A percentile compares a stretch with the other conserved stretches of the same genome.
phyloP scores from a whole-genome alignment of 1,140 invertebrate species.

The Pachyrhynchus sulphureomaculatus region DNA sequence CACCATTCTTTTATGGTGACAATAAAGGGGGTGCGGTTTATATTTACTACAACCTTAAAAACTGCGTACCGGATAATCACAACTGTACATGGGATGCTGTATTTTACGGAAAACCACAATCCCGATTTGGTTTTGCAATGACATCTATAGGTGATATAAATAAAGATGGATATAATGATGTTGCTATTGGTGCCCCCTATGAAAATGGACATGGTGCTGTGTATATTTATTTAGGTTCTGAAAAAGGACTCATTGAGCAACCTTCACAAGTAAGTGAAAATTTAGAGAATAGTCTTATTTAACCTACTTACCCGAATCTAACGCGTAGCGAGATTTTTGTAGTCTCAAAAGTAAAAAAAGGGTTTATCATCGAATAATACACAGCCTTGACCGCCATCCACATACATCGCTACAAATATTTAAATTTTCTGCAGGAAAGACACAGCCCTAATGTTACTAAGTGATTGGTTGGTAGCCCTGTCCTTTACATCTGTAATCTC shows the following conservation, averaged over 20 bases:
- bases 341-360: neutral
- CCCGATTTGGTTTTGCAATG: constrained; percentile 84
- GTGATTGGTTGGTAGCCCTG: no score
- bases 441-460: no score
- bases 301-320: no score
- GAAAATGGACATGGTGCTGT: constrained; percentile 78
- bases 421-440: no score
- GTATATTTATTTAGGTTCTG: constrained; percentile 84
- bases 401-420: no score
- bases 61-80: constrained; percentile 37
- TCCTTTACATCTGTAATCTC: no score
- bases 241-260: constrained; percentile 68
- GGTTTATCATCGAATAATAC: no score
- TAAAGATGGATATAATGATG: constrained; percentile 84
- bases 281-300: no score
- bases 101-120: constrained; percentile 71
- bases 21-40: constrained; percentile 83
- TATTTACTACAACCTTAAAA: constrained; percentile 71
- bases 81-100: constrained; percentile 57
- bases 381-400: no score
- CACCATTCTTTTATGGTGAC: constrained; percentile 86
- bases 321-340: no score
- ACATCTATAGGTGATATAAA: constrained; percentile 88
- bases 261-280: constrained; percentile 67
- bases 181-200: constrained; percentile 91